Evolutionary conservation across 2,888 invertebrate species (phyloP), one percentile per base, ranked within the genome.

Genomic region (Sicus ferrugineus): DNA sequence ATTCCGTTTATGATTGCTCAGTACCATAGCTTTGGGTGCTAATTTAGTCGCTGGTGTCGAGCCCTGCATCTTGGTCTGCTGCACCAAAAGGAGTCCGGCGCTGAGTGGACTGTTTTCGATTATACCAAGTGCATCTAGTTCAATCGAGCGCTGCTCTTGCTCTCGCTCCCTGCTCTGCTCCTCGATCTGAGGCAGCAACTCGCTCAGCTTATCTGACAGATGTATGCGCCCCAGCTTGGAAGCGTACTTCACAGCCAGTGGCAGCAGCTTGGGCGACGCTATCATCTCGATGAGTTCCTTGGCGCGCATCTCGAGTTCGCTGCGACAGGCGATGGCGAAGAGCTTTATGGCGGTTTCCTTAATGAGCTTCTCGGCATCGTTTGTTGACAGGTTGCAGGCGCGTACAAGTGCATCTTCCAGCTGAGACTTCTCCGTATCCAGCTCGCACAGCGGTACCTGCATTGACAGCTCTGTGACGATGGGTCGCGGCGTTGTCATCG

Each of bases 191-290:
- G 85, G 88, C 3, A 90, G 86, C 14, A 93, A 78, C 74, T 89
- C 88, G 0, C 88, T 87, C 30, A 97, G 86, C 80, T 92, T 92
- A 75, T 95, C 93, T 0, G 93, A 93, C 56, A 97, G 87, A 77
- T 93, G 91, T 76, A 90, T 89, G 76, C 91, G 90, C 28, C 93
- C 91, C 14, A 93, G 86, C 74, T 93, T 90, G 0, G 91, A 90
- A 0, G 96, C 94, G 85, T 96, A 97, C 81, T 94, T 95, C n/a
- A 94, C 91, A 1, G 95, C 96, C 46, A 96, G 86, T 73, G 93
- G 92, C 46, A 96, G 85, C 0, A 95, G 87, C 56, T 92, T 91
- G 2, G 91, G 90, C 77, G 93, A 92, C 26, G 91, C 90, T 78
- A 97, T 88, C 76, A 95, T 87, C 79, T 93, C 91, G 83, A 95